phyloP scores from a whole-genome alignment of 2,888 invertebrate species.

The Escarpia spicata region DNA sequence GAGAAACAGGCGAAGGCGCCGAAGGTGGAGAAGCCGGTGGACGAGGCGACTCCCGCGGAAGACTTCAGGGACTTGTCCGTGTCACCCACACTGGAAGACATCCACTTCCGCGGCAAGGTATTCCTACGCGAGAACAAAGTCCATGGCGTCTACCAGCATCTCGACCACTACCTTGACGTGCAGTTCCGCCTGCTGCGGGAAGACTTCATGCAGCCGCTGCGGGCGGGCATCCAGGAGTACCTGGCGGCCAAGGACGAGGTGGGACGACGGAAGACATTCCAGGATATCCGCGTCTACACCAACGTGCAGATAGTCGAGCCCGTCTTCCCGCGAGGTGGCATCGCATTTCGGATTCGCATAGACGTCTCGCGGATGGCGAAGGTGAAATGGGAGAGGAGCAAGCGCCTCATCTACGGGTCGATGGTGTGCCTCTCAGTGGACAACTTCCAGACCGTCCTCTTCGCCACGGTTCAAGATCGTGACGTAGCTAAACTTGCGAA shows the following conservation, averaged over 20 bases:
- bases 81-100: constrained; percentile 25
- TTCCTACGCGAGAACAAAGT: constrained; percentile 72
- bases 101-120: constrained; percentile 8
- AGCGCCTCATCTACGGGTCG: constrained; percentile 76
- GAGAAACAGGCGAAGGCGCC: constrained; percentile 19
- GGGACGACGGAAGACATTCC: constrained; percentile 7
- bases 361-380: constrained; percentile 24
- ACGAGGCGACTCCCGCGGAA: constrained; percentile 25
- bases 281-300: constrained; percentile 31
- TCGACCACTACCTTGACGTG: constrained; percentile 79
- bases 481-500: constrained; percentile 56
- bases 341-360: constrained; percentile 35
- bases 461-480: constrained; percentile 76
- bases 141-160: constrained; percentile 72
- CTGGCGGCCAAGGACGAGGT: not conserved
- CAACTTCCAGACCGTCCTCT: constrained; percentile 75
- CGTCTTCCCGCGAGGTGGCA: constrained; percentile 32
- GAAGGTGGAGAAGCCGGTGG: not conserved
- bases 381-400: constrained; percentile 66
- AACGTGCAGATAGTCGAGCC: constrained; percentile 24
- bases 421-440: constrained; percentile 77
- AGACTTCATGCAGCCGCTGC: constrained; percentile 79
- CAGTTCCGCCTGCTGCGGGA: constrained; percentile 81
- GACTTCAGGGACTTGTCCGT: constrained; percentile 30
- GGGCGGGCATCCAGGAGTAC: constrained; percentile 71